Conservation (phyloP, 2,888 invertebrate species). For the Agonopterix heracliana region DNA sequence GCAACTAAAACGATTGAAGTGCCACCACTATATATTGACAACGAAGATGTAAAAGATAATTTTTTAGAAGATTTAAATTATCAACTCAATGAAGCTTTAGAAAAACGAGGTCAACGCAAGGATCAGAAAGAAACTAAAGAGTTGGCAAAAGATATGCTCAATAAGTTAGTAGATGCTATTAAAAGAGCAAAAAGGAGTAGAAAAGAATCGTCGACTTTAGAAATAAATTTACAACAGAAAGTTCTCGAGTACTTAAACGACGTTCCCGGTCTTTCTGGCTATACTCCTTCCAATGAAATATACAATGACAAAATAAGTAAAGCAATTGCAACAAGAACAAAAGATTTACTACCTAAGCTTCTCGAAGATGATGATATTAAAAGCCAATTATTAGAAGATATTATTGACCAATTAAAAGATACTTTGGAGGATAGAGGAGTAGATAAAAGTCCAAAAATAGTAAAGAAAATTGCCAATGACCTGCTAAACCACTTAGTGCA, state of each 20-base stretch:
- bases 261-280: not conserved
- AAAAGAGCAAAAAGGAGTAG: not conserved
- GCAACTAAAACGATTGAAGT: not conserved
- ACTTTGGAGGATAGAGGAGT: constrained; percentile 2
- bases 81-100: not conserved
- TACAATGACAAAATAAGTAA: not conserved
- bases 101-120: not conserved
- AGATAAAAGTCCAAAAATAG: not conserved
- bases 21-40: not conserved
- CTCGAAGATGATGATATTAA: constrained; percentile 2
- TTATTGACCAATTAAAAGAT: not conserved
- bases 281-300: not conserved
- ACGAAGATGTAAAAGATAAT: not conserved
- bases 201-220: not conserved
- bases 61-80: not conserved
- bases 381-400: constrained; percentile 6
- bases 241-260: not conserved
- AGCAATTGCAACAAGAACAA: constrained; percentile 17
- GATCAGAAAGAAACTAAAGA: not conserved
- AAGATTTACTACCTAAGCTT: constrained; percentile 8
- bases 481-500: constrained; percentile 3
- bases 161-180: not conserved
- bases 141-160: not conserved
- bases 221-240: not conserved
- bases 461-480: constrained; percentile 3